These are phyloP conservation scores for Drosophila aff. DNA, from an alignment of 1,140 invertebrate genomes.

Conservation along the genomic window DNA sequence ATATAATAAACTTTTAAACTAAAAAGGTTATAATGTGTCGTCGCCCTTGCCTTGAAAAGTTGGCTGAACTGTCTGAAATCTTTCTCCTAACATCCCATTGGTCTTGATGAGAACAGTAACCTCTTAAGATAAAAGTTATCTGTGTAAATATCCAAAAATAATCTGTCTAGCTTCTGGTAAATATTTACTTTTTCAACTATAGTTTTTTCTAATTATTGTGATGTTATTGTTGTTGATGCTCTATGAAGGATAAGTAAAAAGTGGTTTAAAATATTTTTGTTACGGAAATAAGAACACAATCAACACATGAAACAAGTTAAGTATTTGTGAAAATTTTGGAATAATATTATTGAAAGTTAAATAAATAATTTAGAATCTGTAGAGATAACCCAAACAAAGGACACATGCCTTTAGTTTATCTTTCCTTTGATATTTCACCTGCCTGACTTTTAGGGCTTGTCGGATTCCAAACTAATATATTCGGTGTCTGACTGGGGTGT, in stretches of 20 bases:
- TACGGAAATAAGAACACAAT: no score
- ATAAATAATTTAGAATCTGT: background rate
- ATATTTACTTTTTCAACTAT: constrained; percentile 31
- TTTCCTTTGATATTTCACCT: background rate
- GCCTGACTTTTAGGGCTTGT: background rate
- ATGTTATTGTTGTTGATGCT: background rate
- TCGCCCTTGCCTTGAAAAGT: constrained; percentile 45
- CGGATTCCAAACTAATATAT: background rate
- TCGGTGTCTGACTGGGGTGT: background rate
- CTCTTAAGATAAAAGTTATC: constrained; percentile 32
- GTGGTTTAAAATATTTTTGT: no score
- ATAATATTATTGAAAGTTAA: background rate
- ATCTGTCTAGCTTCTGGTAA: constrained; percentile 17
- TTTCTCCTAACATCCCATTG: background rate
- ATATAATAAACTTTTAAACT: constrained; percentile 18
- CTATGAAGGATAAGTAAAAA: background rate
- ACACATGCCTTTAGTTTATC: no score
- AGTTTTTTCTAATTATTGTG: background rate
- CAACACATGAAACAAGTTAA: background rate
- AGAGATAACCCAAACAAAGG: background rate
- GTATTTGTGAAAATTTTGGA: background rate
- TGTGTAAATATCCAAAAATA: constrained; percentile 18
- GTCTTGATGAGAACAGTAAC: constrained; percentile 7
- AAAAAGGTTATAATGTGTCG: constrained; percentile 27
- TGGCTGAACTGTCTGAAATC: constrained; percentile 41